These are phyloP conservation scores for Bruchidius siliquastri DNA, from an alignment of 2,888 invertebrate genomes.

Conservation along the genomic window DNA sequence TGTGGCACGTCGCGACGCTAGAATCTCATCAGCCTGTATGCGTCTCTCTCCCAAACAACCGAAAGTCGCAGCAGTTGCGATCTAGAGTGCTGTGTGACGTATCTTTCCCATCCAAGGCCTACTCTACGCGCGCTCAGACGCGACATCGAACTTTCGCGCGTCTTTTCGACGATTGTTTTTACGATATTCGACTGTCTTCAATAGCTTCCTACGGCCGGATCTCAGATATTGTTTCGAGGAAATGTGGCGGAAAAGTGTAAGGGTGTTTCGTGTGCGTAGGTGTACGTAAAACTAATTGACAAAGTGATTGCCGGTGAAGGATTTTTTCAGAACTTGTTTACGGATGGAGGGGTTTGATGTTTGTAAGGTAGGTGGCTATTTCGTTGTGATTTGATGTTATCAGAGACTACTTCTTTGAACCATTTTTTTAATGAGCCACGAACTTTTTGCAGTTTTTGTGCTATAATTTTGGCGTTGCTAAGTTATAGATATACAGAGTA, in stretches of 20 bases:
- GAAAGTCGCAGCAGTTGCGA: not conserved
- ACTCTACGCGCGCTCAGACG: not conserved
- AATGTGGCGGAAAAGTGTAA: not conserved
- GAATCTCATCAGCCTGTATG: not conserved
- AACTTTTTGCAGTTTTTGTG: too few species aligned
- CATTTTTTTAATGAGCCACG: too few species aligned
- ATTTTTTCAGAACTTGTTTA: not conserved
- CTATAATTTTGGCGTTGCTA: too few species aligned
- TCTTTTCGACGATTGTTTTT: not conserved
- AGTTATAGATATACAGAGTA: too few species aligned
- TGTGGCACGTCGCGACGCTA: not conserved
- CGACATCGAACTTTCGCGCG: not conserved
- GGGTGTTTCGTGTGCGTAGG: not conserved
- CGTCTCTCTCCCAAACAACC: not conserved
- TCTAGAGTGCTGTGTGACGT: not conserved
- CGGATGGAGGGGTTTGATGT: not conserved
- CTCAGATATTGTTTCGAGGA: not conserved
- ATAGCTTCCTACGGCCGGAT: not conserved
- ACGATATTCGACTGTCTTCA: not conserved
- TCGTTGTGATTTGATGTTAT: not conserved
- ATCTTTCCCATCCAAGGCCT: not conserved
- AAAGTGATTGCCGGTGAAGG: not conserved
- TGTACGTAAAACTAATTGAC: not conserved
- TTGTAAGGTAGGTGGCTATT: not conserved
- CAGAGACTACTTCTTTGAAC: too few species aligned